Base-by-base conservation (phyloP, 2,113 vertebrate species). In the Gila orcuttii region DNA sequence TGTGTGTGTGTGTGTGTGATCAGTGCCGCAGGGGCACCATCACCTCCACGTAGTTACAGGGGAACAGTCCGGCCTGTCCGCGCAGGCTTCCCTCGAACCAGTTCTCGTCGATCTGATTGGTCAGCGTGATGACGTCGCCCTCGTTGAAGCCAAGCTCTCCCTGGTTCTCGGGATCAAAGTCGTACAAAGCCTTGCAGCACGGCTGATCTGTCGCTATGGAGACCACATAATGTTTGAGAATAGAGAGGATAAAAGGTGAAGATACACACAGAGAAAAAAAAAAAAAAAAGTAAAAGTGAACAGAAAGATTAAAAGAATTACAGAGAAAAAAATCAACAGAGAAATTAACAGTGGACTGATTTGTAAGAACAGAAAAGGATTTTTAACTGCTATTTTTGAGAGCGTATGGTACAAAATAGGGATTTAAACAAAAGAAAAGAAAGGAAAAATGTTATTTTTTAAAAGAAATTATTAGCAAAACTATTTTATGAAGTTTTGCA, bases 41-140 rank as follows among this genome's bases (percentile, higher is more conserved):
- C 91, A 99, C 96, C 88, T 99, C 96, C 89, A 99, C 97, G 19
- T 98, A 99, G 96, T 97, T 99, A 93, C 96, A 96, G 0, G 98
- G 98, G 91, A 99, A 99, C 94, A 96, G 98, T 90, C 98, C 98
- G 0, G 96, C 93, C 85, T 93, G 96, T 90, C 97, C 97, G 0
- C 89, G 94, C 88, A 99, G 91, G 91, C 91, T 94, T 82, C 98
- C 98, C 94, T 99, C 97, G 21, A 94, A 97, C 98, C 98, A 99
- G 96, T 99, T 99, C 87, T 99, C 98, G 17, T 99, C 98, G 21
- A 99, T 99, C 93, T 94, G 96, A 93, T 93, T 97, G 87, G 96
- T 95, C 92, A 99, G 93, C 1, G 95, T 98, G 95, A 99, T 99
- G 93, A 98, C 86, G 89, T 99, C 97, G 0, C 98, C 97, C 89